Evolutionary conservation across 1,140 invertebrate species (phyloP).

Genomic region (Frieseomelitta varia): DNA sequence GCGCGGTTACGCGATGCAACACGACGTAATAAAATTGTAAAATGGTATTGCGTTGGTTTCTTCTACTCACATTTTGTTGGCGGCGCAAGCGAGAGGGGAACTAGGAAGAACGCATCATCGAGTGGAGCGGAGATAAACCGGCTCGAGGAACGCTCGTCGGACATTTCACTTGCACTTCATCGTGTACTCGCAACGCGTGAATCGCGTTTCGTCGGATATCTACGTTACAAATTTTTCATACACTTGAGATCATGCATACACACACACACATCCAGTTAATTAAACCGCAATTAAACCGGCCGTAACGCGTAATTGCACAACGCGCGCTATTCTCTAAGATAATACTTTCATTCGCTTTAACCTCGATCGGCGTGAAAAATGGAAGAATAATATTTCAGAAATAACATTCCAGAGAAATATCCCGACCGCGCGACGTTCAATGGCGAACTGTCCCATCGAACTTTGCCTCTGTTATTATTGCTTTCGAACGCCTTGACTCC

Average conservation of each 20-base stretch:
- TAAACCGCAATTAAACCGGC: background rate
- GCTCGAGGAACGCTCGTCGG: slow-evolving; percentile 10
- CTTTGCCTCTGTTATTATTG: background rate
- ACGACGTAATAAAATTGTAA: background rate
- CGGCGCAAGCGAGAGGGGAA: background rate
- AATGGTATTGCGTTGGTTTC: background rate
- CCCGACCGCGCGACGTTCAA: background rate
- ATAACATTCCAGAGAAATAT: background rate
- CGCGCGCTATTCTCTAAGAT: background rate
- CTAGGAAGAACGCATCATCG: slow-evolving; percentile 17
- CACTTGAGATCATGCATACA: no score
- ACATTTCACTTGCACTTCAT: slow-evolving; percentile 3
- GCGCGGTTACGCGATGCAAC: background rate
- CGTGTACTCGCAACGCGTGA: background rate
- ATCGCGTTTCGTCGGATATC: background rate
- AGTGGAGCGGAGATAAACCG: background rate
- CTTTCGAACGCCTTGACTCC: background rate
- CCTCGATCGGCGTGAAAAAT: background rate
- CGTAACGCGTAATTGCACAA: background rate
- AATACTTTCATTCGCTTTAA: background rate
- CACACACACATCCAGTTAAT: no score
- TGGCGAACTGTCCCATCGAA: background rate
- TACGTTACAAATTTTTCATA: background rate
- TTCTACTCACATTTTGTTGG: slow-evolving; percentile 40
- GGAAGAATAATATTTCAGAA: background rate